Evolutionary conservation across 2,888 invertebrate genomes (phyloP).

Genomic region (Drosophila testacea): DNA sequence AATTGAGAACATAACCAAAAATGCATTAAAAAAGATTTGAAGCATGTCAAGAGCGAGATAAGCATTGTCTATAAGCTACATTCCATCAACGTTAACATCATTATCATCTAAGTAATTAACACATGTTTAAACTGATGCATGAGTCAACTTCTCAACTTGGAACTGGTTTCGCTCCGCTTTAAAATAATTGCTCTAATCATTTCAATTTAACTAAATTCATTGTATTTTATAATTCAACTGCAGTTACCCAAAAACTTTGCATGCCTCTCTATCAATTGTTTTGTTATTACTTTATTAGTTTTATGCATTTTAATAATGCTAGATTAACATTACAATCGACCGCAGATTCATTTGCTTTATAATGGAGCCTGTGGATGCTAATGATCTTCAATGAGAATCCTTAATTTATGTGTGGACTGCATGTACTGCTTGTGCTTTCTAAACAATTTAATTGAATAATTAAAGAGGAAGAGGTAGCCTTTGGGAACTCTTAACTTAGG

Average conservation of each 20-base stretch:
- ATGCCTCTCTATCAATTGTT: neutral
- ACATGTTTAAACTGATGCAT: conserved; percentile 15
- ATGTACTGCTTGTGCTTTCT: neutral
- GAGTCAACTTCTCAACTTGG: conserved; percentile 10
- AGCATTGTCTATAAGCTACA: neutral
- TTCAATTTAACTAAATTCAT: neutral
- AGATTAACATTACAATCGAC: neutral
- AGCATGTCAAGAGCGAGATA: conserved; percentile 13
- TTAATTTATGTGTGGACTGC: neutral
- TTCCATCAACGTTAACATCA: conserved; percentile 14
- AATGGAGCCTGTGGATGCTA: too few relatives aligned
- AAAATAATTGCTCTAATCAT: conserved; percentile 6
- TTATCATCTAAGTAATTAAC: conserved; percentile 9
- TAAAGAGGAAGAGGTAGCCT: neutral
- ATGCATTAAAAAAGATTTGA: neutral
- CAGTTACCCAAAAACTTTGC: neutral
- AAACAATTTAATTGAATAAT: neutral
- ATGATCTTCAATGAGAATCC: too few relatives aligned
- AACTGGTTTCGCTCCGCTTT: conserved; percentile 17
- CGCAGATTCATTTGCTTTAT: too few relatives aligned
- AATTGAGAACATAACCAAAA: conserved; percentile 7
- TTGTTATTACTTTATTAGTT: neutral
- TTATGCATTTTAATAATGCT: neutral
- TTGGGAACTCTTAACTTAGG: neutral
- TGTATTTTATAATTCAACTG: neutral